Conservation (phyloP, 2,797 vertebrate genomes). For the Lemur catta region DNA sequence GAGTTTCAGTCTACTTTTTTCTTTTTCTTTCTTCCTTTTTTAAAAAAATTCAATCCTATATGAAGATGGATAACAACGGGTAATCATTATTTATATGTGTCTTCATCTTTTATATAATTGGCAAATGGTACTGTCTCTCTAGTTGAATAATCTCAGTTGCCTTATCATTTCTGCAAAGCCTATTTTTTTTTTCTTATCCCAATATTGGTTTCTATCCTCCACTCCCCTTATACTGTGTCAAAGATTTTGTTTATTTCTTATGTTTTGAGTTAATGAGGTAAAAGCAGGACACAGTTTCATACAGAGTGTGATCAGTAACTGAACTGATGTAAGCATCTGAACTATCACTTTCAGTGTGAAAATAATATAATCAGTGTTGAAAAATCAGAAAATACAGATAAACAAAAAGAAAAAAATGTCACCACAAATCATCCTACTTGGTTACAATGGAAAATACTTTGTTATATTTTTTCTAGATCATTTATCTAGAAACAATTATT, state of each 20-base stretch:
- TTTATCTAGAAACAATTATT: neutral
- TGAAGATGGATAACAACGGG: neutral
- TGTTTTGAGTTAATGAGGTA: neutral
- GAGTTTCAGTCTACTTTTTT: neutral
- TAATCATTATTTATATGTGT: neutral
- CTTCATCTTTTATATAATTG: slow-evolving; percentile 18
- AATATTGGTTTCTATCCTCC: neutral
- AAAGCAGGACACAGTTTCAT: neutral
- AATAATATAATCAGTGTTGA: neutral
- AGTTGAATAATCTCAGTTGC: neutral
- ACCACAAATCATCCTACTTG: neutral
- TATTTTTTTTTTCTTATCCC: neutral
- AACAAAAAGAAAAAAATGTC: neutral
- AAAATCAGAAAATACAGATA: neutral
- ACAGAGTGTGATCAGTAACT: neutral
- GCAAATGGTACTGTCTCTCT: neutral
- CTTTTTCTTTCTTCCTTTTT: neutral
- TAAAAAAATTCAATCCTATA: neutral
- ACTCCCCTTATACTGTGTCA: neutral
- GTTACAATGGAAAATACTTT: neutral
- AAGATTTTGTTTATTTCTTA: neutral
- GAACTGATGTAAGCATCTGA: neutral
- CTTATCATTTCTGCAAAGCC: neutral
- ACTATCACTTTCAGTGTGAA: neutral
- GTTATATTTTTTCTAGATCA: neutral